These are phyloP conservation scores for Meteorus colon DNA, from an alignment of 2,888 invertebrate genomes.

Conservation along the genomic window DNA sequence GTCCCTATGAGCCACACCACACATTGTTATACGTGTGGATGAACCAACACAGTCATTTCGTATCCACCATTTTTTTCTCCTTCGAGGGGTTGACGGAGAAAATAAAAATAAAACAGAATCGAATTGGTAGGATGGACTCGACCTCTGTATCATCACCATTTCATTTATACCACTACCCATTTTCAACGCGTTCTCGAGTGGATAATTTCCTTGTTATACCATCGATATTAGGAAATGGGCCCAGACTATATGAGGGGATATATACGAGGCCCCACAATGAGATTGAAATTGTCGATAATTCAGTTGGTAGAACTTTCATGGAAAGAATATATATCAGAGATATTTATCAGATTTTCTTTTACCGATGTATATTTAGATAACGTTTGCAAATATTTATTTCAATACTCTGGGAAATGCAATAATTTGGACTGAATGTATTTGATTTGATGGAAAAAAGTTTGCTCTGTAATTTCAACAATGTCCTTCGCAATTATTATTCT, in stretches of 20 bases:
- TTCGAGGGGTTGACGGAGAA: conserved; percentile 19
- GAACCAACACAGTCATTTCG: conserved; percentile 22
- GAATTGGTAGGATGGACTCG: conserved; percentile 41
- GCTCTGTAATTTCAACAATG: no score
- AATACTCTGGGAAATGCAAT: no score
- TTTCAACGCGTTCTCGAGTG: conserved; percentile 64
- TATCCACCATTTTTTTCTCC: conserved; percentile 47
- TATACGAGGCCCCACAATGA: conserved; percentile 14
- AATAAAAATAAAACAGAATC: conserved; percentile 41
- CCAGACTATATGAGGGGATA: conserved; percentile 19
- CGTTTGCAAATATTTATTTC: neutral
- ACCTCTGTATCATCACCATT: conserved; percentile 43
- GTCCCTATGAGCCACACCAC: conserved; percentile 38
- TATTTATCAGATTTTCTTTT: conserved; percentile 60
- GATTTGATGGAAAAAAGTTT: no score
- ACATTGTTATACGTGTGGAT: conserved; percentile 41
- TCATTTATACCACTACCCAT: conserved; percentile 46
- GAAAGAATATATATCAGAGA: conserved; percentile 29
- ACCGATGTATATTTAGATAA: conserved; percentile 62
- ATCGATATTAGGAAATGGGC: conserved; percentile 59
- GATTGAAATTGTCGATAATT: conserved; percentile 14
- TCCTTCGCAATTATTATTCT: no score
- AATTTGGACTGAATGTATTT: no score
- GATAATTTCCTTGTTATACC: conserved; percentile 73
- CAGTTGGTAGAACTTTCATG: neutral